Evolutionary conservation across 2,888 invertebrate species (phyloP).

Genomic region (Dryobota labecula): DNA sequence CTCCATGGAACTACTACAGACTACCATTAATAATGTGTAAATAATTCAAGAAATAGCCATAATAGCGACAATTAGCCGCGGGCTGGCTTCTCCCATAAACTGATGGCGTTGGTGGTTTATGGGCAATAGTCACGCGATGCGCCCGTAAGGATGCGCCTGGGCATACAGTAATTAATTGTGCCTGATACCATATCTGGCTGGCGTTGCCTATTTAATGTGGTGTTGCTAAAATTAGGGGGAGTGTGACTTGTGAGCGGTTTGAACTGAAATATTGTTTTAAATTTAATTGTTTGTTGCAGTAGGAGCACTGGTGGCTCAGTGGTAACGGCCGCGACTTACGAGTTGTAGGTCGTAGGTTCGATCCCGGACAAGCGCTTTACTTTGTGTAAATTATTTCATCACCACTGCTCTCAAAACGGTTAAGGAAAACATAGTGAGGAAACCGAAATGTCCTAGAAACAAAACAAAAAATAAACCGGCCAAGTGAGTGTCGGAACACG

Average conservation of each 20-base stretch:
- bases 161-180: conserved; percentile 74
- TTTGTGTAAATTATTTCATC: too few relatives aligned
- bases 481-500: too few relatives aligned
- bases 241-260: conserved; percentile 13
- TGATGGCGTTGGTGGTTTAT: conserved; percentile 71
- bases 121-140: conserved; percentile 73
- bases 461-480: too few relatives aligned
- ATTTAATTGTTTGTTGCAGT: background rate
- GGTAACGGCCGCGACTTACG: too few relatives aligned
- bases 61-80: conserved; percentile 77
- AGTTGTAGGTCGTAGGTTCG: too few relatives aligned
- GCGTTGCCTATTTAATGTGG: conserved; percentile 37
- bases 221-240: conserved; percentile 58
- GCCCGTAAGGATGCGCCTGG: conserved; percentile 73
- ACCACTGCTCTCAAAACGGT: too few relatives aligned
- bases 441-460: too few relatives aligned
- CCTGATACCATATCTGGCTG: conserved; percentile 56
- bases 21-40: conserved; percentile 71
- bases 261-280: conserved; percentile 20
- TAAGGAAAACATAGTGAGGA: too few relatives aligned
- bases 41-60: conserved; percentile 72
- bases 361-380: too few relatives aligned
- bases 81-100: conserved; percentile 68
- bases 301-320: too few relatives aligned
- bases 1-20: conserved; percentile 52